Percentiles rank a stretch among this genome's conserved stretches.
phyloP scores from a whole-genome alignment of 2,797 vertebrate species.

The Denticeps clupeoides region DNA sequence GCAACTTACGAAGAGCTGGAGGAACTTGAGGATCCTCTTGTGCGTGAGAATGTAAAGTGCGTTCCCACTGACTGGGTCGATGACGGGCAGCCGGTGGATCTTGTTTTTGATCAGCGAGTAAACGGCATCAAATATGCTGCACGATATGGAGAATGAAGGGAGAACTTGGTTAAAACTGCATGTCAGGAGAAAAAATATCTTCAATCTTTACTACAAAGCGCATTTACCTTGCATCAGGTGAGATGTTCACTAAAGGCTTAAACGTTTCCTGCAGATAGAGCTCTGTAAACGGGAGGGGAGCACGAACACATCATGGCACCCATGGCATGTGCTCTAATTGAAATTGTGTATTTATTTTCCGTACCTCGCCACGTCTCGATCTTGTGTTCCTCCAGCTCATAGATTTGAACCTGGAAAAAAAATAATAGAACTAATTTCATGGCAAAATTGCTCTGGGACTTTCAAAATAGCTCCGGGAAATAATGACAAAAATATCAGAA shows the following conservation, averaged over 20 bases:
- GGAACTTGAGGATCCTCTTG: constrained; percentile 98
- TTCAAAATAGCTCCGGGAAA: too few relatives aligned
- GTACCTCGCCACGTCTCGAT: constrained; percentile 95
- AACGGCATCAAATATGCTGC: constrained; percentile 86
- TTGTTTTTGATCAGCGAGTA: constrained; percentile 92
- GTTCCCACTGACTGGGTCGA: constrained; percentile 88
- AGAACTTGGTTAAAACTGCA: too few relatives aligned
- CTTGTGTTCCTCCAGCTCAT: constrained; percentile 93
- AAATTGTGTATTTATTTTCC: too few relatives aligned
- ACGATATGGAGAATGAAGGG: too few relatives aligned
- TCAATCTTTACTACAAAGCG: neutral
- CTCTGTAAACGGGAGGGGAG: too few relatives aligned
- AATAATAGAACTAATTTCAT: constrained; percentile 10
- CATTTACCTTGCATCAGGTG: constrained; percentile 82
- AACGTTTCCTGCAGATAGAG: constrained; percentile 97
- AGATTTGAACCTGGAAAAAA: constrained; percentile 82
- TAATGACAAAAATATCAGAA: too few relatives aligned
- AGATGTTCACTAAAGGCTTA: constrained; percentile 95
- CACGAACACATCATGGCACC: too few relatives aligned
- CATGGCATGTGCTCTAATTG: too few relatives aligned
- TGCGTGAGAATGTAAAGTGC: constrained; percentile 97
- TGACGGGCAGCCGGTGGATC: constrained; percentile 92
- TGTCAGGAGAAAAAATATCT: too few relatives aligned
- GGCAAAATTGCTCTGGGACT: too few relatives aligned
- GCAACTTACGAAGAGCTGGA: constrained; percentile 85